Percentiles rank a stretch among this genome's conserved stretches.
Evolutionary conservation across 2,113 vertebrate species (phyloP).

Genomic region (Eulacestoma nigropectus): DNA sequence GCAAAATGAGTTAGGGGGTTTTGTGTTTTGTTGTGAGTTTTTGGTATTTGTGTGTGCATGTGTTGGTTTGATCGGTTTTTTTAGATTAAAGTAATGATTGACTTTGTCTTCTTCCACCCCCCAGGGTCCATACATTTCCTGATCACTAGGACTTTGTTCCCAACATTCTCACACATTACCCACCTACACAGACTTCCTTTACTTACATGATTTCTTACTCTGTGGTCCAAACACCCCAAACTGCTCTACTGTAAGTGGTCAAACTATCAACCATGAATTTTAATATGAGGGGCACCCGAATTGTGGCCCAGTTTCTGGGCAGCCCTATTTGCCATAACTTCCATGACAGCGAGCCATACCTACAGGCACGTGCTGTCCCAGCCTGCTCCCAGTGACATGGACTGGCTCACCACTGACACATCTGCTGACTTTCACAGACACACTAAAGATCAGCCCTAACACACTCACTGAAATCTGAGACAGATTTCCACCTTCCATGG

Average conservation of each 20-base stretch:
- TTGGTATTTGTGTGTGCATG: neutral
- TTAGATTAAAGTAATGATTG: neutral
- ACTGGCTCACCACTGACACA: neutral
- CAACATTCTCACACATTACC: neutral
- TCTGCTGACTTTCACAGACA: neutral
- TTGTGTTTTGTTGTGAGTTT: neutral
- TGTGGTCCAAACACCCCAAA: neutral
- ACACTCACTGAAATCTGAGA: too few species aligned
- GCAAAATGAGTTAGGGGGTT: rapidly evolving
- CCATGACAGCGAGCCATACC: rapidly evolving
- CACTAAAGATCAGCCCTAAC: neutral
- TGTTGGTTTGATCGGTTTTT: neutral
- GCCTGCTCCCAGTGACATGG: neutral
- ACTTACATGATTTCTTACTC: rapidly evolving
- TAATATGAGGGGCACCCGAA: rapidly evolving
- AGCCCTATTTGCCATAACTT: neutral
- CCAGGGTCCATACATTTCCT: neutral
- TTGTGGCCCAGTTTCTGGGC: neutral
- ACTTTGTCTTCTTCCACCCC: neutral
- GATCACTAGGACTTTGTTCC: neutral
- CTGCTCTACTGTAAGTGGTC: rapidly evolving
- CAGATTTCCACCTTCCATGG: neutral
- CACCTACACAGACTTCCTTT: too few species aligned
- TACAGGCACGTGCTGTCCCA: rapidly evolving
- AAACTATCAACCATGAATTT: neutral